phyloP scores from a whole-genome alignment of 2,113 vertebrate species.

The Miniopterus natalensis region DNA sequence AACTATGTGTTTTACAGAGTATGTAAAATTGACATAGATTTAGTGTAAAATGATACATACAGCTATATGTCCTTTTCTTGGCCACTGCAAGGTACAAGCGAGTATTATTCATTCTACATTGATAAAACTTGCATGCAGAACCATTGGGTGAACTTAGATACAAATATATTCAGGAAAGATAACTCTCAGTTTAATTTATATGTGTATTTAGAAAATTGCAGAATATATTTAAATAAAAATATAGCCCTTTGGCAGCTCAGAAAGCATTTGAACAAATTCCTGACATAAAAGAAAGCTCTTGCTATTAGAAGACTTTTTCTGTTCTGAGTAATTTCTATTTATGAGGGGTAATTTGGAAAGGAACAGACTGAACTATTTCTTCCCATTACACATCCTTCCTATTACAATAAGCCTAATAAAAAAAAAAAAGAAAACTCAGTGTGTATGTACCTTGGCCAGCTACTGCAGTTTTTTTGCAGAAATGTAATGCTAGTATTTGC shows the following conservation, averaged over 20 bases:
- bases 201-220: constrained; percentile 31
- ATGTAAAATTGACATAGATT: not conserved
- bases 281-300: not conserved
- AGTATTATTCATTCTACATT: not conserved
- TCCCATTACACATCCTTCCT: not conserved
- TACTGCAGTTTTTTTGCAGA: not conserved
- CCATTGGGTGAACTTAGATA: not conserved
- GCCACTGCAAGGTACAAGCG: not conserved
- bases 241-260: not conserved
- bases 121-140: not conserved
- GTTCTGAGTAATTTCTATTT: constrained; percentile 46
- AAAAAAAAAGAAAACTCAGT: not conserved
- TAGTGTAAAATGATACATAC: not conserved
- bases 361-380: not conserved
- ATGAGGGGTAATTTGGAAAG: constrained; percentile 59
- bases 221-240: constrained; percentile 39
- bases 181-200: not conserved
- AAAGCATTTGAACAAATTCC: not conserved
- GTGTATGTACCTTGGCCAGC: not conserved
- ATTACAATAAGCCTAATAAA: not conserved
- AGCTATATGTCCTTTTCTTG: not conserved
- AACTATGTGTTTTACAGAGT: constrained; percentile 21
- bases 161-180: constrained; percentile 8
- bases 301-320: not conserved
- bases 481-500: not conserved